Evolutionary conservation across 2,888 invertebrate species (phyloP).

Genomic region (Pogonocherus hispidulus): DNA sequence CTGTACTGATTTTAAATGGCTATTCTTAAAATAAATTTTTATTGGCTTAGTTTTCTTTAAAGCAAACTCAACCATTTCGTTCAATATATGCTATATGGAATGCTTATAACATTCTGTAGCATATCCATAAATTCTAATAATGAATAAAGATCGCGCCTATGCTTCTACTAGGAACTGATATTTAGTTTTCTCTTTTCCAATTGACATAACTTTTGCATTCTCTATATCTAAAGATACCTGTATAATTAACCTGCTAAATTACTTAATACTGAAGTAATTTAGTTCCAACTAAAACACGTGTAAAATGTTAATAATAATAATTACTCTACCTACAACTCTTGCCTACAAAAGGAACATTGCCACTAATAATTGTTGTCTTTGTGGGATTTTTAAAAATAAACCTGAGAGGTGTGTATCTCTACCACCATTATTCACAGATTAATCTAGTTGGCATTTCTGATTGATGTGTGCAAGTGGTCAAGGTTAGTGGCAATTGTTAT

Average conservation of each 20-base stretch:
- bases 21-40: slow-evolving; percentile 8
- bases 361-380: not conserved
- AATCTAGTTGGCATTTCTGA: slow-evolving; percentile 9
- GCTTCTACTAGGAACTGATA: no score
- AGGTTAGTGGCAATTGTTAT: slow-evolving; percentile 17
- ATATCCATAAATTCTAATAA: no score
- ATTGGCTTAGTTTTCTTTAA: slow-evolving; percentile 3
- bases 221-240: no score
- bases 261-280: not conserved
- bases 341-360: not conserved
- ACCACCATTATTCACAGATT: slow-evolving; percentile 7
- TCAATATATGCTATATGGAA: no score
- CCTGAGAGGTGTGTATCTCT: not conserved
- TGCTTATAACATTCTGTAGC: no score
- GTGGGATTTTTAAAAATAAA: not conserved
- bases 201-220: no score
- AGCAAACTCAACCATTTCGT: not conserved
- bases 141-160: no score
- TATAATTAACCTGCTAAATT: no score
- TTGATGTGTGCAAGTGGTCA: slow-evolving; percentile 15
- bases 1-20: slow-evolving; percentile 8
- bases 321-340: not conserved
- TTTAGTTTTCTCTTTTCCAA: no score
- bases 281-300: not conserved
- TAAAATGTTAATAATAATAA: not conserved